Evolutionary conservation across 1,140 invertebrate genomes (phyloP), one percentile per base, ranked within the genome.

Genomic region (Drosophila kohkoa): DNA sequence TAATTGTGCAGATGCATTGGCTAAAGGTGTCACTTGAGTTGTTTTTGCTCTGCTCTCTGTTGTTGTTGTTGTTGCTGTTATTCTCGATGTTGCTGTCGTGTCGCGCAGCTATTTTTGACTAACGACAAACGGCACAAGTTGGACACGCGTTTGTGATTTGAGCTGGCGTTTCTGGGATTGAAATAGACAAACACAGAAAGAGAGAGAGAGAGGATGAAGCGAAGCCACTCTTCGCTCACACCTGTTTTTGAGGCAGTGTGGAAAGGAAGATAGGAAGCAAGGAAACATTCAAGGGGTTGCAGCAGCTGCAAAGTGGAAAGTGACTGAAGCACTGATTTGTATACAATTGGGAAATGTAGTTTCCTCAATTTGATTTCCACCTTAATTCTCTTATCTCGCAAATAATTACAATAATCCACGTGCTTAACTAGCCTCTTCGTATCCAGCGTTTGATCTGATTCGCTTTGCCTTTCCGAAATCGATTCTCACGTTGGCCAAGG

Each of bases 1-100:
- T 88, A 89, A 88, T 88, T 88, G 85, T 89, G 85, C 83, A 88
- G 83, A 88, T 88, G 83, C 83, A 82, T 82, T 79, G 55, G 82
- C 71, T 75, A 87, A 87, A 88, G 83, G 83, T 88, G 83, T 89
- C 83, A 88, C 81, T 80, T 74, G 77, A 89, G 70, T 89, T 77
- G 77, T 66, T 83, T 41, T 52, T 70, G 49, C 60, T 70, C 32
- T 25, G 20, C 20, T 25, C 20, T 25, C 20, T 25, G 20, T 25
- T 25, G n/a, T n/a, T n/a, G n/a, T n/a, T n/a, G n/a, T n/a, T n/a
- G 30, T 28, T 70, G 49, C 11, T 25, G 20, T 25, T 25, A 25
- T 25, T 25, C 48, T 38, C 45, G 41, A 45, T 77, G 77, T 79
- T 65, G 62, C 20, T 70, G 77, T 77, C 58, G 62, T 81, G 70